These are phyloP conservation scores for Brachyopa scutellaris DNA, from an alignment of 2,888 invertebrate species.

Conservation along the genomic window DNA sequence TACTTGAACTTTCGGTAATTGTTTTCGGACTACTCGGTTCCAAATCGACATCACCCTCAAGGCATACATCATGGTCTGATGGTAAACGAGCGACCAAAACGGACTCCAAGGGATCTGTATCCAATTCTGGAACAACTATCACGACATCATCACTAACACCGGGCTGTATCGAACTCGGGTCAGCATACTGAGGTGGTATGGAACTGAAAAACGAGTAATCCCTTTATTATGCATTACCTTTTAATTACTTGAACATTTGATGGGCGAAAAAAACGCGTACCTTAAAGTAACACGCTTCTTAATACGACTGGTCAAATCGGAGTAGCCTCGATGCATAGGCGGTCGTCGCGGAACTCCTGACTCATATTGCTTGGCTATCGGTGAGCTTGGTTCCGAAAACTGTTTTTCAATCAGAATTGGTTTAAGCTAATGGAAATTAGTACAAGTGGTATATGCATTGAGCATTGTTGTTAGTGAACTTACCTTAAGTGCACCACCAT, in stretches of 20 bases:
- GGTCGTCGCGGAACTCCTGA: constrained; percentile 76
- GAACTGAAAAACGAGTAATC: constrained; percentile 78
- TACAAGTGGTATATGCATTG: constrained; percentile 6
- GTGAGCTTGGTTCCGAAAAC: constrained; percentile 90
- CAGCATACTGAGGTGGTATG: constrained; percentile 81
- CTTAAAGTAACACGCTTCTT: constrained; percentile 93
- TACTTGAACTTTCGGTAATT: constrained; percentile 87
- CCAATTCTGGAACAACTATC: constrained; percentile 83
- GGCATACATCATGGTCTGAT: constrained; percentile 74
- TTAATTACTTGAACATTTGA: background rate
- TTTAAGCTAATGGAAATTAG: constrained; percentile 81
- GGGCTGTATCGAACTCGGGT: constrained; percentile 75
- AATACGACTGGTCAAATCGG: constrained; percentile 90
- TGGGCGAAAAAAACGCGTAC: constrained; percentile 81
- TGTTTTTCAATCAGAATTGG: constrained; percentile 90
- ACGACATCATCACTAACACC: constrained; percentile 82
- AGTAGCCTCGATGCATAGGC: constrained; percentile 87
- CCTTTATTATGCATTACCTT: constrained; percentile 36
- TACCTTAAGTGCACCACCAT: constrained; percentile 77
- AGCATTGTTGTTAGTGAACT: constrained; percentile 10
- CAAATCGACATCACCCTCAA: constrained; percentile 76
- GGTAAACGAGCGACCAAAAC: constrained; percentile 74
- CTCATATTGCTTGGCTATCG: constrained; percentile 85
- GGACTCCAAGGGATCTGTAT: constrained; percentile 76
- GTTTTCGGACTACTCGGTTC: constrained; percentile 84